Evolutionary conservation across 2,797 vertebrate species (phyloP).

Genomic region (Ambastaia sidthimunki): DNA sequence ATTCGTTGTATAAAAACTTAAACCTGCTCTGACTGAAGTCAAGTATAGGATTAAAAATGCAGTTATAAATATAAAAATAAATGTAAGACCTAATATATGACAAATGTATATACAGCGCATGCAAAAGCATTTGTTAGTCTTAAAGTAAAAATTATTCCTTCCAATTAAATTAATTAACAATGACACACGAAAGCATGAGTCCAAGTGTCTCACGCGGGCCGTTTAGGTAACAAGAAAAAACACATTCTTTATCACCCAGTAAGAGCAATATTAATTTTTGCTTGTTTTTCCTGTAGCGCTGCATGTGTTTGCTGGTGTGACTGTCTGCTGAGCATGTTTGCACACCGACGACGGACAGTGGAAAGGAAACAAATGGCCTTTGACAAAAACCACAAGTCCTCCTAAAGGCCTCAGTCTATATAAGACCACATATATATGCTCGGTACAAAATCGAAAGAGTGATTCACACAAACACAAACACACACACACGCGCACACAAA

Average conservation of each 20-base stretch:
- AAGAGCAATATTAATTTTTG: background rate
- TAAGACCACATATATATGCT: constrained; percentile 28
- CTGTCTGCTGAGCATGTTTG: constrained; percentile 20
- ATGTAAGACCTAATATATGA: no score
- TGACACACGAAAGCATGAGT: background rate
- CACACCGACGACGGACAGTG: constrained; percentile 29
- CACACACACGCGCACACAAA: constrained; percentile 14
- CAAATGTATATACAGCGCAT: no score
- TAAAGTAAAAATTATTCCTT: background rate
- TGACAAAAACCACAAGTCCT: constrained; percentile 46
- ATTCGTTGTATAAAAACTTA: no score
- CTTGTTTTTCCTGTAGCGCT: constrained; percentile 7
- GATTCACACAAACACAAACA: constrained; percentile 27
- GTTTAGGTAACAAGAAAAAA: background rate
- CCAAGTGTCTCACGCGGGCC: background rate
- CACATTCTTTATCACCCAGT: background rate
- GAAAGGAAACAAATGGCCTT: constrained; percentile 28
- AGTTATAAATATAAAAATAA: no score
- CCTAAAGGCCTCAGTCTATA: constrained; percentile 34
- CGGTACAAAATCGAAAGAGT: constrained; percentile 10
- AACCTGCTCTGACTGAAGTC: background rate
- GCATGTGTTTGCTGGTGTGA: constrained; percentile 20
- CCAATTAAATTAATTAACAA: background rate
- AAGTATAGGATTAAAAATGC: background rate
- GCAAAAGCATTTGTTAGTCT: background rate